A percentile compares a stretch with the other conserved stretches of the same genome.
These are phyloP conservation scores for Taeniopygia guttata DNA, from an alignment of 2,797 vertebrate species.

Conservation along the genomic window DNA sequence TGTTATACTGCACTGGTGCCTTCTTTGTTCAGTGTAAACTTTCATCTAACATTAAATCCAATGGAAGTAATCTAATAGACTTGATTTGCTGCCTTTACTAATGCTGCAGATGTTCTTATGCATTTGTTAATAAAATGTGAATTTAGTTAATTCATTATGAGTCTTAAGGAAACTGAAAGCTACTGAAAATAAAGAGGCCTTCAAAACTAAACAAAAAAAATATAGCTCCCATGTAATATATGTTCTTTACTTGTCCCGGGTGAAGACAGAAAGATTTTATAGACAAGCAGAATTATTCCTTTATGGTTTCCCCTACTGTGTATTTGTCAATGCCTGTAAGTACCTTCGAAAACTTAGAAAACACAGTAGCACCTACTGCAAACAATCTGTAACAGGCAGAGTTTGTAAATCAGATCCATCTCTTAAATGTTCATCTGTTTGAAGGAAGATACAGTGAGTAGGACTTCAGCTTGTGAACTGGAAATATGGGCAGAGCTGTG, in stretches of 20 bases:
- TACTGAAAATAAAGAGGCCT: background rate
- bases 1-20: background rate
- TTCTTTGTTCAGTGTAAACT: background rate
- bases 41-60: background rate
- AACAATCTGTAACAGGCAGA: background rate
- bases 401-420: background rate
- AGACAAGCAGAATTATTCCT: background rate
- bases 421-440: background rate
- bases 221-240: rapidly evolving
- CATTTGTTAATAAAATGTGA: background rate
- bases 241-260: background rate
- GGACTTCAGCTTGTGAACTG: background rate
- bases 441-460: background rate
- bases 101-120: background rate
- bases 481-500: background rate
- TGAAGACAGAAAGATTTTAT: background rate
- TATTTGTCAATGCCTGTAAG: background rate
- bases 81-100: background rate
- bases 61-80: background rate
- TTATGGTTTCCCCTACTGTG: background rate
- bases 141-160: background rate
- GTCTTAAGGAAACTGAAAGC: background rate
- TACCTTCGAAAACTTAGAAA: background rate
- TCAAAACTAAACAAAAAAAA: background rate
- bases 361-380: background rate